These are phyloP conservation scores for Euura lappo DNA, from an alignment of 1,140 invertebrate genomes.

Conservation along the genomic window DNA sequence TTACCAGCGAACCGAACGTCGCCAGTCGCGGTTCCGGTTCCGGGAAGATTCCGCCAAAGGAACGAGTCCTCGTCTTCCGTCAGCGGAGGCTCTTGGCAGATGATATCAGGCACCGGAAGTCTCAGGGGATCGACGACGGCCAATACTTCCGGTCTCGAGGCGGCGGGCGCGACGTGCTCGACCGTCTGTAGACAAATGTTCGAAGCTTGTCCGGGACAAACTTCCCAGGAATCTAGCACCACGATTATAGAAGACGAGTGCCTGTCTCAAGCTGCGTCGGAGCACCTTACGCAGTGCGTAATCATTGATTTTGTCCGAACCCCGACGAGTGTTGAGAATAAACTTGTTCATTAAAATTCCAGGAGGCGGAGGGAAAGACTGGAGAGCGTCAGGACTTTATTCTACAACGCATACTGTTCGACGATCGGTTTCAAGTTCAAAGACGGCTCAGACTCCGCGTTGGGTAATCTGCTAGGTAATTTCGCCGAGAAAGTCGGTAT, in stretches of 20 bases:
- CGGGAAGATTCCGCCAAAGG: slow-evolving; percentile 60
- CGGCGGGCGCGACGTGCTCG: slow-evolving; percentile 36
- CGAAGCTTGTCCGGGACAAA: slow-evolving; percentile 49
- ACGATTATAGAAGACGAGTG: slow-evolving; percentile 57
- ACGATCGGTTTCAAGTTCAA: slow-evolving; percentile 64
- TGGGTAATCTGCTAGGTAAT: slow-evolving; percentile 63
- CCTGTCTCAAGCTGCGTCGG: slow-evolving; percentile 27
- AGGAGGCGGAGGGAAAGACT: slow-evolving; percentile 64
- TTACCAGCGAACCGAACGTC: slow-evolving; percentile 60
- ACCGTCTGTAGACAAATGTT: slow-evolving; percentile 47
- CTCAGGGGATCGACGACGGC: slow-evolving; percentile 64
- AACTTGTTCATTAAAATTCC: slow-evolving; percentile 24
- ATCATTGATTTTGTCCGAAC: slow-evolving; percentile 4
- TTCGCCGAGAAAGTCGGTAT: slow-evolving; percentile 68
- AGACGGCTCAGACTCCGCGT: slow-evolving; percentile 59
- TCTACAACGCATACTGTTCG: slow-evolving; percentile 63
- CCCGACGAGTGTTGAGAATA: neutral
- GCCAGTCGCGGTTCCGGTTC: slow-evolving; percentile 65
- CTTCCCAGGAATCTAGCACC: slow-evolving; percentile 53
- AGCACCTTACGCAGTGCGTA: slow-evolving; percentile 43
- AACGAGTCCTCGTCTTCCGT: slow-evolving; percentile 65
- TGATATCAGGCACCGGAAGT: slow-evolving; percentile 72
- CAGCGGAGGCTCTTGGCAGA: slow-evolving; percentile 70
- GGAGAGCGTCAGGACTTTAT: slow-evolving; percentile 62
- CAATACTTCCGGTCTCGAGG: slow-evolving; percentile 56